Conservation (phyloP, 2,888 invertebrate species). For the Ennomos fuscantarius region DNA sequence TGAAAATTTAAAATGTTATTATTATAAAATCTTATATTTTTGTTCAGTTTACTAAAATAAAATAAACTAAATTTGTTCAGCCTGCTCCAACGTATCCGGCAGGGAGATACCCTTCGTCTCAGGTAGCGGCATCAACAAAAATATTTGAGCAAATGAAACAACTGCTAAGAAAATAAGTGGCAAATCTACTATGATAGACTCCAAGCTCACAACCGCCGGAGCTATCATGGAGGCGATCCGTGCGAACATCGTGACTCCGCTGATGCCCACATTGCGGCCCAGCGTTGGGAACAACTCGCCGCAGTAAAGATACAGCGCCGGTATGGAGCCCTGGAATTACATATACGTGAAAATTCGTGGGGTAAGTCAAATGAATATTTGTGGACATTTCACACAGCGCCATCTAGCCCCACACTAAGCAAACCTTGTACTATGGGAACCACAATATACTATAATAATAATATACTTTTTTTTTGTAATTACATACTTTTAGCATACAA, state of each 20-base stretch:
- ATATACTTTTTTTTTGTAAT: too few species aligned
- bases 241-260: slow-evolving; percentile 90
- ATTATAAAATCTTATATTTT: neutral
- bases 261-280: slow-evolving; percentile 90
- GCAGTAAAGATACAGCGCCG: slow-evolving; percentile 89
- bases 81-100: slow-evolving; percentile 83
- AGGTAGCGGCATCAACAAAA: slow-evolving; percentile 69
- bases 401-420: too few species aligned
- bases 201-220: slow-evolving; percentile 65
- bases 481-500: too few species aligned
- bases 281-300: slow-evolving; percentile 93
- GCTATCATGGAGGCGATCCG: slow-evolving; percentile 91
- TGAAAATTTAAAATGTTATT: neutral
- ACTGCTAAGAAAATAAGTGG: slow-evolving; percentile 64
- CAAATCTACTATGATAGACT: slow-evolving; percentile 54
- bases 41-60: too few species aligned
- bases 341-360: neutral
- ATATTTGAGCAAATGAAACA: slow-evolving; percentile 61
- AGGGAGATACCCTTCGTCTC: slow-evolving; percentile 76
- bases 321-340: slow-evolving; percentile 77
- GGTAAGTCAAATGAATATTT: too few species aligned
- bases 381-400: too few species aligned
- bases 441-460: too few species aligned
- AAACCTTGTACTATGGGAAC: too few species aligned
- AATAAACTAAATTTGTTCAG: slow-evolving; percentile 53